phyloP scores from a whole-genome alignment of 2,888 invertebrate genomes.

The Cataglyphis livida region DNA sequence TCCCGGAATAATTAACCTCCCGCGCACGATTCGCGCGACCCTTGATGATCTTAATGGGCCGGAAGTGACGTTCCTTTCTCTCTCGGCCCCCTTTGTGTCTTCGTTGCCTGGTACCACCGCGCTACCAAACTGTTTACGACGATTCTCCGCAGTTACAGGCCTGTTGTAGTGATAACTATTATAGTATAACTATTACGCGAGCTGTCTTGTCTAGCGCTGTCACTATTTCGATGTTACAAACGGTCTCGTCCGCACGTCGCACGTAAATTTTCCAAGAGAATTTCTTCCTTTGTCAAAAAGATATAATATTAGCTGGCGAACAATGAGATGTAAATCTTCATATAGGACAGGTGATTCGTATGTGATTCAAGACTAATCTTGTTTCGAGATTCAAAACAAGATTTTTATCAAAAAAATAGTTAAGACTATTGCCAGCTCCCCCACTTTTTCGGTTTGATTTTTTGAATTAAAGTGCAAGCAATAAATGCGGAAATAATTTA shows the following conservation, averaged over 20 bases:
- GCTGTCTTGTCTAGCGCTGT: slow-evolving; percentile 1
- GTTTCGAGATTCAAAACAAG: too few species aligned
- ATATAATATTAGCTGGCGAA: neutral
- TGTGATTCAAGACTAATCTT: too few species aligned
- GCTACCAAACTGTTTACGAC: slow-evolving; percentile 50
- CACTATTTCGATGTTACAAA: neutral
- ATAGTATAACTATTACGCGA: slow-evolving; percentile 29
- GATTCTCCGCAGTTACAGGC: slow-evolving; percentile 38
- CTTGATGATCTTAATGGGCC: slow-evolving; percentile 78
- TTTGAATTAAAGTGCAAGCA: too few species aligned
- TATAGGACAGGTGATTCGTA: too few species aligned
- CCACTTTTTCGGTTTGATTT: too few species aligned
- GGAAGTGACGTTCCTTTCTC: slow-evolving; percentile 77
- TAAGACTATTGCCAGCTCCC: too few species aligned
- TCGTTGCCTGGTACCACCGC: slow-evolving; percentile 27
- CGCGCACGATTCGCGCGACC: slow-evolving; percentile 75
- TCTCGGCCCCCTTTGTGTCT: slow-evolving; percentile 55
- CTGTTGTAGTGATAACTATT: neutral
- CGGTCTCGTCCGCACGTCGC: neutral
- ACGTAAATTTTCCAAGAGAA: neutral
- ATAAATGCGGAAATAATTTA: too few species aligned
- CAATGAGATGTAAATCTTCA: neutral
- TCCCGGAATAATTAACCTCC: slow-evolving; percentile 75
- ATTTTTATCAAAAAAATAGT: too few species aligned
- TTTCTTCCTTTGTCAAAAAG: neutral